Evolutionary conservation across 2,888 invertebrate genomes (phyloP).

Genomic region (Cephus pulcher): DNA sequence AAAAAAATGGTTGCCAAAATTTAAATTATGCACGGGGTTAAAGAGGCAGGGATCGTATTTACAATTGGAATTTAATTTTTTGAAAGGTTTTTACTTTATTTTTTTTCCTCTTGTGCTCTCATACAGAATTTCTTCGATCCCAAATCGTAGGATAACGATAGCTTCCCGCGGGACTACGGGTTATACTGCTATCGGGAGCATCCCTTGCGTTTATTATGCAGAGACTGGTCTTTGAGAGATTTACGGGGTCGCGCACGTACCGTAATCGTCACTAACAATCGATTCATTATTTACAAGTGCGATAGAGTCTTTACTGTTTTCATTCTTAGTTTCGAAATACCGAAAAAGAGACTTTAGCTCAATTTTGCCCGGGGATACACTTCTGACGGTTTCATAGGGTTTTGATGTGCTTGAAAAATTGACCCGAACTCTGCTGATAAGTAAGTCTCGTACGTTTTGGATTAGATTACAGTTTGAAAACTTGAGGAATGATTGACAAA

Average conservation of each 20-base stretch:
- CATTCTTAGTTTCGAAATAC: background rate
- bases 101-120: background rate
- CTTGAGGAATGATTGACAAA: too few species aligned
- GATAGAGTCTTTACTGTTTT: background rate
- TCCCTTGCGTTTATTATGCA: conserved; percentile 16
- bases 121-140: background rate
- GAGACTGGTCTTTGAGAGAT: conserved; percentile 17
- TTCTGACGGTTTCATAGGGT: background rate
- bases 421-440: background rate
- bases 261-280: conserved; percentile 25
- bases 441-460: too few species aligned
- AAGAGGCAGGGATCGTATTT: background rate
- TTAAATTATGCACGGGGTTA: background rate
- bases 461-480: too few species aligned
- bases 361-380: background rate
- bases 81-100: background rate
- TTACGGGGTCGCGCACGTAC: conserved; percentile 20
- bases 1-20: background rate
- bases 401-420: conserved; percentile 13
- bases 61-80: background rate
- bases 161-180: background rate
- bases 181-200: background rate
- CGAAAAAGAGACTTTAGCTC: background rate
- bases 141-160: background rate
- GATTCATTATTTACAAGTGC: conserved; percentile 20